These are phyloP conservation scores for Takifugu flavidus DNA, from an alignment of 2,113 vertebrate genomes.

Conservation along the genomic window DNA sequence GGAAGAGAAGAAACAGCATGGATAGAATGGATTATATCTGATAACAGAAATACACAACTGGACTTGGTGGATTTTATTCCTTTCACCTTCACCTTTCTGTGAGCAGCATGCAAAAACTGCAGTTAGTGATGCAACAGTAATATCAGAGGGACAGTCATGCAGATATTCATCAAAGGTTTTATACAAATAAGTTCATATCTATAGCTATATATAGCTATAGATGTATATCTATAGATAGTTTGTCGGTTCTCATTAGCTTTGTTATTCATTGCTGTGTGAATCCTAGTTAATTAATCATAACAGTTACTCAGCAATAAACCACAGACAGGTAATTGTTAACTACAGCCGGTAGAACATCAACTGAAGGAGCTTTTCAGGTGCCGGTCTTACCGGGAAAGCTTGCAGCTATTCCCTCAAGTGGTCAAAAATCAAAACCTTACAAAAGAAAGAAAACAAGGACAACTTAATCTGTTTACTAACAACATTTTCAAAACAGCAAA, in stretches of 20 bases:
- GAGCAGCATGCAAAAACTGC: slow-evolving; percentile 56
- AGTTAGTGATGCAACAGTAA: slow-evolving; percentile 37
- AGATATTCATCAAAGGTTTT: no score
- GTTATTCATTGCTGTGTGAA: no score
- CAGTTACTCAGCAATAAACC: no score
- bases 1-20: slow-evolving; percentile 32
- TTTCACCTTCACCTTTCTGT: slow-evolving; percentile 40
- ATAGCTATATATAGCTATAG: not conserved
- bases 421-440: not conserved
- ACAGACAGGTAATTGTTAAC: no score
- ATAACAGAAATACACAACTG: slow-evolving; percentile 54
- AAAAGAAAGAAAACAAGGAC: not conserved
- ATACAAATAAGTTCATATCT: no score
- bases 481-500: not conserved
- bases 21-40: slow-evolving; percentile 57
- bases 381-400: not conserved
- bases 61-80: slow-evolving; percentile 20
- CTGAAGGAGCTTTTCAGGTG: not conserved
- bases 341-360: no score
- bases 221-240: no score
- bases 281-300: no score
- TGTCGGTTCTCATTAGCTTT: no score
- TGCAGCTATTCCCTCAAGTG: not conserved
- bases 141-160: not conserved
- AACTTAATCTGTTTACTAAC: not conserved